A percentile compares a stretch with the other conserved stretches of the same genome.
These are phyloP conservation scores for Oryctes rhinoceros DNA, from an alignment of 1,140 invertebrate species.

Conservation along the genomic window DNA sequence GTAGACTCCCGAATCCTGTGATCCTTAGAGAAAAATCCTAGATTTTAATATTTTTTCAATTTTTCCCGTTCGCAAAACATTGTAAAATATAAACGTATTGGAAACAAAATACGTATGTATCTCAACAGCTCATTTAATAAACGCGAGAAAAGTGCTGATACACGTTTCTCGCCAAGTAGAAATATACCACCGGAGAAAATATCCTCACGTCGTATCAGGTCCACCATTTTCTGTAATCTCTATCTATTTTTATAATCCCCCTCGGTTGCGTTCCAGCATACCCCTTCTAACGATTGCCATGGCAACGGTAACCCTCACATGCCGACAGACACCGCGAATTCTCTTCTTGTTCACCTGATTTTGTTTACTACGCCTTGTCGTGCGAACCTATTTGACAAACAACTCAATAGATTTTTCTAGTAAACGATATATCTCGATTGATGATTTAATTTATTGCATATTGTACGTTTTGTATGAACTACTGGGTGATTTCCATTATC, in stretches of 20 bases:
- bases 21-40: no score
- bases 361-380: slow-evolving; percentile 23
- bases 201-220: slow-evolving; percentile 43
- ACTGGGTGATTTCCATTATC: neutral
- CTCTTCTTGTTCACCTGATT: slow-evolving; percentile 42
- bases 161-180: neutral
- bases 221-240: slow-evolving; percentile 57
- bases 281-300: slow-evolving; percentile 51
- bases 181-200: slow-evolving; percentile 34
- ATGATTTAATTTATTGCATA: neutral
- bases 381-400: neutral
- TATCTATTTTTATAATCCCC: slow-evolving; percentile 57
- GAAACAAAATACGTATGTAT: no score
- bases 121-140: no score
- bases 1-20: no score
- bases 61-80: no score
- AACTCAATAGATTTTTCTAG: slow-evolving; percentile 24
- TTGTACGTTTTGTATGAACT: neutral
- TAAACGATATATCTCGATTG: neutral
- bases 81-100: no score
- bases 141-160: neutral
- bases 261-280: slow-evolving; percentile 52
- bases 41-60: no score
- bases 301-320: slow-evolving; percentile 53
- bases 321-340: slow-evolving; percentile 49